phyloP scores from a whole-genome alignment of 2,113 vertebrate genomes.

The Dromas ardeola region DNA sequence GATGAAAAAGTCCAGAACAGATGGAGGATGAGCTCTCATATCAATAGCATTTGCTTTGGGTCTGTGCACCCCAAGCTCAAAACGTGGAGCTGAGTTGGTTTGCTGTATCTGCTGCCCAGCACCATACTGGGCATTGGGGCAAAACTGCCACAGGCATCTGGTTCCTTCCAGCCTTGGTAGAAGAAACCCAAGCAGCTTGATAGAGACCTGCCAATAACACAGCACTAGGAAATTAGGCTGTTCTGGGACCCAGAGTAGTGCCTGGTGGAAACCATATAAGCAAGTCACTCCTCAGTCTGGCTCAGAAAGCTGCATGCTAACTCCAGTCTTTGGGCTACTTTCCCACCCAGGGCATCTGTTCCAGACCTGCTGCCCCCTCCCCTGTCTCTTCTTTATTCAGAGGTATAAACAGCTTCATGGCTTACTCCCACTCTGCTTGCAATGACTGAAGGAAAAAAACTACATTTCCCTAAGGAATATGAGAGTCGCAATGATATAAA shows the following conservation, averaged over 20 bases:
- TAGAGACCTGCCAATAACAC: background rate
- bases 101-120: background rate
- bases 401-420: background rate
- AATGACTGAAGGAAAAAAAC: background rate
- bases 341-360: background rate
- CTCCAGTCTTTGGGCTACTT: background rate
- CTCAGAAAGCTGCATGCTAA: background rate
- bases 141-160: background rate
- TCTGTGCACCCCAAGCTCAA: background rate
- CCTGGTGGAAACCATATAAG: background rate
- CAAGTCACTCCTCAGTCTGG: background rate
- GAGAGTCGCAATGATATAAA: background rate
- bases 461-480: background rate
- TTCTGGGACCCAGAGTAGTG: background rate
- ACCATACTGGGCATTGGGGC: background rate
- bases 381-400: background rate
- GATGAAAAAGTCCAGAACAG: background rate
- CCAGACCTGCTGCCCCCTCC: background rate
- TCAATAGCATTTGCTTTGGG: background rate
- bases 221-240: background rate
- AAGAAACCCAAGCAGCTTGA: background rate
- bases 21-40: background rate
- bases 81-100: background rate
- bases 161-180: background rate
- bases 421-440: background rate